Base-by-base conservation (phyloP, 2,888 invertebrate species). In the Aleiodes alternator region DNA sequence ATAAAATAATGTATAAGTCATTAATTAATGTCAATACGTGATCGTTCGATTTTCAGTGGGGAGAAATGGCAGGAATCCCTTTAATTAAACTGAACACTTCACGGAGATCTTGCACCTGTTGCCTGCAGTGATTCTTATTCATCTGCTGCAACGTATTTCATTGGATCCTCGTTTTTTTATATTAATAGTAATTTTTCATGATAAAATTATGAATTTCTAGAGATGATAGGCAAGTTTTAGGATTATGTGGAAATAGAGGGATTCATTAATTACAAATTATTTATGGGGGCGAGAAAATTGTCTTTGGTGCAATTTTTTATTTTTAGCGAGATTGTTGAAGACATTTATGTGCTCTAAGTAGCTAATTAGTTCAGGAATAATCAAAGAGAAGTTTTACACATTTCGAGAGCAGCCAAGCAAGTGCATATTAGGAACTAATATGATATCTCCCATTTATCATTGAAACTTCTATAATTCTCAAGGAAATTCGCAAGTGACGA, bases 21-120 rank as follows among this genome's bases (percentile, higher is more conserved):
- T 74, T 76, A 50, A 76, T 78, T 76, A 73, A 73, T 59, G 75
- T 73, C 75, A 69, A 55, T 66, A 75, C 73, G 69, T 75, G 75
- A 69, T 55, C 6, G 23, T 71, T n/a, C 61, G 38, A 38, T 75
- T 64, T 66, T 69, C 61, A 59, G 59, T 56, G 68, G 12, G 34
- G 57, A 14, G 56, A 5, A 50, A 31, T 29, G 69, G 9, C 12
- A 64, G 59, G 56, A 69, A 61, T 23, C 38, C 69, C 53, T 71
- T 69, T 69, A 75, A 79, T 78, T 78, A 73, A 78, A 75, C 51
- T 9, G 23, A 61, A 29, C 34, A 43, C 43, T 43, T 43, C 43
- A 11, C 12, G 23, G 38, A 16, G 50, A 12, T 57, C 16, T 16
- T 61, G 48, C 71, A 71, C 71, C 71, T 59, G 61, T 64, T 64